A percentile compares a stretch with the other conserved stretches of the same genome.
Evolutionary conservation across 1,140 invertebrate genomes (phyloP).

Genomic region (Octopus sinensis): DNA sequence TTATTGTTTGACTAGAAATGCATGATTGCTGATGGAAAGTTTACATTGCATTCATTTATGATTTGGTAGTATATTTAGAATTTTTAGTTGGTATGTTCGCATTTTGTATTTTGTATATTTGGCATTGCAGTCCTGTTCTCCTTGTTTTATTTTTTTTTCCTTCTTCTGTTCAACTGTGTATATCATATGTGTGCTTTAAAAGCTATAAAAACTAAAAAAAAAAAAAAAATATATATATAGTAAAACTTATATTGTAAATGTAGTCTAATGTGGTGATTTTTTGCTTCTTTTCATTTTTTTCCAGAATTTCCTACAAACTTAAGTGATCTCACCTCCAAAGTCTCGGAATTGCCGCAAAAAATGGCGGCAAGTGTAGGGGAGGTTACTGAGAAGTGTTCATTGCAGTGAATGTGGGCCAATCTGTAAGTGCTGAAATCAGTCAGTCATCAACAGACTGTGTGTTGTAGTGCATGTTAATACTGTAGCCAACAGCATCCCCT

Average conservation of each 20-base stretch:
- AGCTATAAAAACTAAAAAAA: no score
- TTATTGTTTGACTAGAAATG: no score
- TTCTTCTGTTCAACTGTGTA: no score
- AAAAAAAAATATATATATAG: no score
- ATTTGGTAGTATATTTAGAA: no score
- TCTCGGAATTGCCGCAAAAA: slow-evolving; percentile 43
- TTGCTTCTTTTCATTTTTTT: slow-evolving; percentile 24
- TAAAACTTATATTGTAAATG: background rate
- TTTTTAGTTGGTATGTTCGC: no score
- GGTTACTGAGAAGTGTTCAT: slow-evolving; percentile 44
- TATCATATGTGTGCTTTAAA: no score
- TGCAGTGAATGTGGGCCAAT: slow-evolving; percentile 33
- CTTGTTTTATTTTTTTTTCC: no score
- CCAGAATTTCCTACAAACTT: slow-evolving; percentile 44
- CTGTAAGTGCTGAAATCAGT: background rate
- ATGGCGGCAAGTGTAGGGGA: slow-evolving; percentile 44
- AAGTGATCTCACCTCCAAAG: slow-evolving; percentile 43
- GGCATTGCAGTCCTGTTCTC: no score
- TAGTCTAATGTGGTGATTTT: slow-evolving; percentile 18
- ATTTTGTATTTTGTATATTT: no score
- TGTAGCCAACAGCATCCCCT: background rate
- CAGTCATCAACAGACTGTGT: slow-evolving; percentile 11
- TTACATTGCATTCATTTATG: no score
- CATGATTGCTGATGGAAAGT: no score
- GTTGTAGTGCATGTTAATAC: slow-evolving; percentile 11